These are phyloP conservation scores for Heterocephalus glaber DNA, from an alignment of 2,113 vertebrate species.

Conservation along the genomic window DNA sequence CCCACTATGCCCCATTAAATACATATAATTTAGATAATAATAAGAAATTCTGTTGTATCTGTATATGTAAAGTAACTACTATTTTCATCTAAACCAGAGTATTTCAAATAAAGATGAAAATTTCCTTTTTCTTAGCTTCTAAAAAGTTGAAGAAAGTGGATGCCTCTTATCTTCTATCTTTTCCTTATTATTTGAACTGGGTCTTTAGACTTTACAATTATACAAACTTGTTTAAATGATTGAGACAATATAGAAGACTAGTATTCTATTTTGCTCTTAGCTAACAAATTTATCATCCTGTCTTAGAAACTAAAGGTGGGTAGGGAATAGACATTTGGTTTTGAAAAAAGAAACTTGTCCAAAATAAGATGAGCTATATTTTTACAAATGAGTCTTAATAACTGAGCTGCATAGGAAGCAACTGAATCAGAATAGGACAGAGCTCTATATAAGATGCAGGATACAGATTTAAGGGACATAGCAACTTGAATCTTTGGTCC, in stretches of 20 bases:
- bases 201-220: background rate
- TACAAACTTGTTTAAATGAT: background rate
- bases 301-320: background rate
- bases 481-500: background rate
- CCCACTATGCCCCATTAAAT: background rate
- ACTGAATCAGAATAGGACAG: background rate
- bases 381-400: background rate
- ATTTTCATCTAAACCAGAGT: conserved; percentile 22
- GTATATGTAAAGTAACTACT: background rate
- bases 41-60: background rate
- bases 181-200: background rate
- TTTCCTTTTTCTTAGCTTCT: conserved; percentile 34
- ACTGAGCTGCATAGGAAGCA: background rate
- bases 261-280: conserved; percentile 51
- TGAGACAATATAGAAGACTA: background rate
- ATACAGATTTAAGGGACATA: background rate
- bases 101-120: conserved; percentile 19
- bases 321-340: background rate
- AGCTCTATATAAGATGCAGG: background rate
- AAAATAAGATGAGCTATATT: background rate
- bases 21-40: background rate
- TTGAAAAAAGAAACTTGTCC: background rate
- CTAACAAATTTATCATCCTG: background rate
- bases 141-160: background rate
- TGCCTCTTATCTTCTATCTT: background rate